Base-by-base conservation (phyloP, 2,888 invertebrate genomes). In the Ormyrus labotus region DNA sequence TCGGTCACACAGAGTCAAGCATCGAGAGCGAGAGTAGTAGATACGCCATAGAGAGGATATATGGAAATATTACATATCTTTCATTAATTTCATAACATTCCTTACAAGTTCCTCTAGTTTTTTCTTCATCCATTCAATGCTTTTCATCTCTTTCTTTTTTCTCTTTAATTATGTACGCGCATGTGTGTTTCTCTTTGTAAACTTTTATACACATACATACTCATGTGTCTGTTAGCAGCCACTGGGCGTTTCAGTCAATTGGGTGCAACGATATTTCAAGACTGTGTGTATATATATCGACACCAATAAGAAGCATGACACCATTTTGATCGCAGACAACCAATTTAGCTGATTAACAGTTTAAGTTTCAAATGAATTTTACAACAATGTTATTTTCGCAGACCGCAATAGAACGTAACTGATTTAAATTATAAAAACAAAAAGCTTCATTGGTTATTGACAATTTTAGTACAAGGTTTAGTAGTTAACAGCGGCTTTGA, bases 221-320 rank as follows among this genome's bases (percentile, higher is more conserved):
- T 53, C 19, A 68, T 48, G 67, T 34, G 34, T 74, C 53, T 71
- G 60, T 73, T 68, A 64, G 79, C 70, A 80, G 74, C 74, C 64
- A 70, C 48, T 74, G 64, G 72, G 68, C 60, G 64, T 50, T 68
- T 72, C 60, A 68, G 68, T 73, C 58, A 70, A 70, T 74, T 78
- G 67, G 19, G 78, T 78, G 81, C 78, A 81, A 81, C 71, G 68
- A 69, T 80, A 60, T 76, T 10, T 68, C 51, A 67, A 82, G 61
- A 79, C 47, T 70, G 58, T 87, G 85, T 87, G 87, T 19, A 50
- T 69, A 69, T 78, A 80, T 71, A 88, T 87, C 85, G 86, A 90
- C 88, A 90, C 86, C 87, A 87, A 90, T 89, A 90, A 90, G 84
- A 90, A 90, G 90, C 90, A 87, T 87, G 87, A 89, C 84, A 84